Percentiles rank a stretch among this genome's conserved stretches.
These are phyloP conservation scores for cattle (Bos taurus) DNA, from an alignment of 2,113 vertebrate genomes.

Conservation along the genomic window DNA sequence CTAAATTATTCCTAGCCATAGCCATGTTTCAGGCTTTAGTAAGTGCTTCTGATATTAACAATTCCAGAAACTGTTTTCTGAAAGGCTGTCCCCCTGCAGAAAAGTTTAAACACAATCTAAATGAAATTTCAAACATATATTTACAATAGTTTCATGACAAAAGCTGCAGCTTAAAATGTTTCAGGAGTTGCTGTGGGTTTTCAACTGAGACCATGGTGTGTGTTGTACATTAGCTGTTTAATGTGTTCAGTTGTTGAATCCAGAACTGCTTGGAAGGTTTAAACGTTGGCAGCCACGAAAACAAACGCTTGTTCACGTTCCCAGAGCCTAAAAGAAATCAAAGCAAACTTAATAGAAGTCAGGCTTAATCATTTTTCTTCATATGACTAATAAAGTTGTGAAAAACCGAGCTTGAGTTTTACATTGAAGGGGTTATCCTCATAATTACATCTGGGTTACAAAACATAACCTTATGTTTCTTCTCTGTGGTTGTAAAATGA, in stretches of 20 bases:
- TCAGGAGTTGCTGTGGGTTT: constrained; percentile 45
- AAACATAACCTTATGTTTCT: constrained; percentile 1
- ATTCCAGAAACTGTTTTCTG: constrained; percentile 55
- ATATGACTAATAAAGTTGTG: constrained; percentile 57
- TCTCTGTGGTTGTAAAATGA: constrained; percentile 18
- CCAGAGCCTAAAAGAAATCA: constrained; percentile 62
- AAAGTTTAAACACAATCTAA: constrained; percentile 59
- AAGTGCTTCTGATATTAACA: constrained; percentile 53
- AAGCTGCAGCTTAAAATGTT: constrained; percentile 57
- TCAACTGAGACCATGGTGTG: constrained; percentile 42
- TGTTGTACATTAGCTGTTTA: constrained; percentile 47
- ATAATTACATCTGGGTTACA: constrained; percentile 39
- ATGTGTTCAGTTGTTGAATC: constrained; percentile 66
- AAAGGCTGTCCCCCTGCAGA: constrained; percentile 25
- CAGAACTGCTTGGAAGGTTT: constrained; percentile 69
- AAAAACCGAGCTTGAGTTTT: constrained; percentile 49
- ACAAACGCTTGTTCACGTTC: constrained; percentile 57
- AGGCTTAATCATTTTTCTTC: constrained; percentile 61
- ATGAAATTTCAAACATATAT: constrained; percentile 53
- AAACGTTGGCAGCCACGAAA: constrained; percentile 55
- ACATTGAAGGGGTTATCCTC: constrained; percentile 39
- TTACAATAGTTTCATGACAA: constrained; percentile 62
- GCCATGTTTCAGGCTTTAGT: constrained; percentile 6
- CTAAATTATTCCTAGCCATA: constrained; percentile 15
- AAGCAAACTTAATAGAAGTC: constrained; percentile 62